A percentile compares a stretch with the other conserved stretches of the same genome.
These are phyloP conservation scores for Dermolepida albohirtum DNA, from an alignment of 2,888 invertebrate genomes.

Conservation along the genomic window DNA sequence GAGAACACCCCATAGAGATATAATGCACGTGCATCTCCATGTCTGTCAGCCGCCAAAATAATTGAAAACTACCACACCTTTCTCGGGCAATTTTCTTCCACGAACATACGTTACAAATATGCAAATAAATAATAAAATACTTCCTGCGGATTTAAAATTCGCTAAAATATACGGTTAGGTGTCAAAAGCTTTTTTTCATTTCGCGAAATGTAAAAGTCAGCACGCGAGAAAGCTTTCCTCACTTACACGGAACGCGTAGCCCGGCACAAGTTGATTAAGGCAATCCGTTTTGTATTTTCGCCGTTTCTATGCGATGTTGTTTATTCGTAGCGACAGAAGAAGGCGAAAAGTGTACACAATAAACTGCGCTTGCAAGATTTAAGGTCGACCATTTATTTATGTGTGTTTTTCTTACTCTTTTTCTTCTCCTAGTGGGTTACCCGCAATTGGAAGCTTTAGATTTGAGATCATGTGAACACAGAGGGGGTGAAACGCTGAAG, in stretches of 20 bases:
- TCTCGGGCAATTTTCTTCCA: constrained; percentile 21
- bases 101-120: constrained; percentile 6
- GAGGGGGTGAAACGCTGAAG: neutral
- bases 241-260: constrained; percentile 14
- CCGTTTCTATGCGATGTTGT: constrained; percentile 12
- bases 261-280: constrained; percentile 31
- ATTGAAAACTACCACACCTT: neutral
- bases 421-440: constrained; percentile 11
- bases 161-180: constrained; percentile 30
- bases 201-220: constrained; percentile 18
- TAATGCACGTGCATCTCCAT: no score
- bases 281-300: constrained; percentile 35
- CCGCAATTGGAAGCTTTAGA: constrained; percentile 32
- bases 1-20: no score
- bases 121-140: constrained; percentile 35
- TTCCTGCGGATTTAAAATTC: constrained; percentile 34
- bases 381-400: constrained; percentile 31
- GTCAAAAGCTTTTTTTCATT: constrained; percentile 32
- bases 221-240: constrained; percentile 26
- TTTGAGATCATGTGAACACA: constrained; percentile 3
- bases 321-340: constrained; percentile 31
- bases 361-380: constrained; percentile 33
- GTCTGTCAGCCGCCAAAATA: no score
- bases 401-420: constrained; percentile 23
- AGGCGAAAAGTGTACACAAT: constrained; percentile 30